These are phyloP conservation scores for Paramisgurnus dabryanus DNA, from an alignment of 2,113 vertebrate genomes.

Conservation along the genomic window DNA sequence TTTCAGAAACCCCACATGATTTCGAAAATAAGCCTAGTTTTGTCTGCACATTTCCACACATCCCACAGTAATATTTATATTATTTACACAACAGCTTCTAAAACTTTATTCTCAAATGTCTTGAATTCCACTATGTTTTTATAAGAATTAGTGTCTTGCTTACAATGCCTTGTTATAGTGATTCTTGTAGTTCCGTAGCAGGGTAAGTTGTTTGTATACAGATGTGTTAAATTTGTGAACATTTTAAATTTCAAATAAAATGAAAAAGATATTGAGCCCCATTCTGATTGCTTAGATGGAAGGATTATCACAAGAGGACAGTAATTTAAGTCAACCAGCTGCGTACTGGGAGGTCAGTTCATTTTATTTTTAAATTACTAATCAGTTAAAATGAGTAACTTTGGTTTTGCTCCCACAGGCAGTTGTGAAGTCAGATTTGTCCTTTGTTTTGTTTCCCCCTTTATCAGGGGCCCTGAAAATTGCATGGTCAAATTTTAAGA, in stretches of 20 bases:
- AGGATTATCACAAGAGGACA: constrained; percentile 92
- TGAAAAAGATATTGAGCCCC: constrained; percentile 91
- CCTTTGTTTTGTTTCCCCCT: constrained; percentile 21
- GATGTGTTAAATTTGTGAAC: constrained; percentile 8
- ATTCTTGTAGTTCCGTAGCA: background rate
- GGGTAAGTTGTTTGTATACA: constrained; percentile 14
- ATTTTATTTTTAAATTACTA: constrained; percentile 83
- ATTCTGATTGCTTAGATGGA: constrained; percentile 97
- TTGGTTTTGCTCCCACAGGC: constrained; percentile 41
- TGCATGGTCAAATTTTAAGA: constrained; percentile 24
- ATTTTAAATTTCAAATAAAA: constrained; percentile 15
- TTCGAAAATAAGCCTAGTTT: background rate
- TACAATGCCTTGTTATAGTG: background rate
- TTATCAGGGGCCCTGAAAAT: constrained; percentile 24
- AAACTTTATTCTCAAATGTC: background rate
- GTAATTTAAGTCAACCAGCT: constrained; percentile 95
- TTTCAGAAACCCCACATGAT: constrained; percentile 25
- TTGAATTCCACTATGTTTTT: background rate
- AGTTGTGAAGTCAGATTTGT: constrained; percentile 36
- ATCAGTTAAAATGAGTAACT: constrained; percentile 55
- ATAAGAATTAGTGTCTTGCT: background rate
- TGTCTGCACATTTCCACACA: background rate
- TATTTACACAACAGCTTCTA: constrained; percentile 5
- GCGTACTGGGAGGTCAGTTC: constrained; percentile 96
- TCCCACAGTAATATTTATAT: background rate